Conservation (phyloP, 2,888 invertebrate species). For the Phengaris alcon region DNA sequence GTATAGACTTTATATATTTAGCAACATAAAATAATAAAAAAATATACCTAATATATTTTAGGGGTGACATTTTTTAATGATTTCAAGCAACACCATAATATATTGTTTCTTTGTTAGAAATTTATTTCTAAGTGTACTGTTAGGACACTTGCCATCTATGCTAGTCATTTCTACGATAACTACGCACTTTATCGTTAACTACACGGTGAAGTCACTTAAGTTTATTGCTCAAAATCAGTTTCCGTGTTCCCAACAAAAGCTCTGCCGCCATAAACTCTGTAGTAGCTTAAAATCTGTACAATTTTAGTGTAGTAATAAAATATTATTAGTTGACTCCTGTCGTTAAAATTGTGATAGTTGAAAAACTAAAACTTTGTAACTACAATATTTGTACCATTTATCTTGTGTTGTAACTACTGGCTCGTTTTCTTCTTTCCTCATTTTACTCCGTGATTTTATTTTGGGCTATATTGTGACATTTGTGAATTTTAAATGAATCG, state of each 20-base stretch:
- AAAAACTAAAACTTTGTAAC: constrained; percentile 52
- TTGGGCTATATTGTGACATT: neutral
- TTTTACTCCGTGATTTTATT: too few relatives aligned
- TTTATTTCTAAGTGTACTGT: too few relatives aligned
- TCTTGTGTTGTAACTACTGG: constrained; percentile 37
- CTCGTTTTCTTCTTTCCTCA: constrained; percentile 17
- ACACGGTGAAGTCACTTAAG: constrained; percentile 4
- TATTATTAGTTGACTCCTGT: constrained; percentile 52
- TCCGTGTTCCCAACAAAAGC: neutral
- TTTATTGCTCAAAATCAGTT: constrained; percentile 17
- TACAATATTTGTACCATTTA: constrained; percentile 46
- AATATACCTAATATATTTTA: too few relatives aligned
- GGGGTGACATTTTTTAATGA: too few relatives aligned
- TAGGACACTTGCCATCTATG: neutral
- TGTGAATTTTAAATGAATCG: neutral
- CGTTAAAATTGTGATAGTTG: constrained; percentile 64
- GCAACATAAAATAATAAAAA: too few relatives aligned
- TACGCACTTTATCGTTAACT: neutral
- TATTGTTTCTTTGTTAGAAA: too few relatives aligned
- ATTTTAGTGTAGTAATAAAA: constrained; percentile 39
- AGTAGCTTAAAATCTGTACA: constrained; percentile 28
- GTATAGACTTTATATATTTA: too few relatives aligned
- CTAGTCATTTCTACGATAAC: neutral
- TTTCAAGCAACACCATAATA: neutral
- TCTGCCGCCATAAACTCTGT: neutral